Conservation (phyloP, 2,888 invertebrate genomes). For the Mactromeris polynyma region DNA sequence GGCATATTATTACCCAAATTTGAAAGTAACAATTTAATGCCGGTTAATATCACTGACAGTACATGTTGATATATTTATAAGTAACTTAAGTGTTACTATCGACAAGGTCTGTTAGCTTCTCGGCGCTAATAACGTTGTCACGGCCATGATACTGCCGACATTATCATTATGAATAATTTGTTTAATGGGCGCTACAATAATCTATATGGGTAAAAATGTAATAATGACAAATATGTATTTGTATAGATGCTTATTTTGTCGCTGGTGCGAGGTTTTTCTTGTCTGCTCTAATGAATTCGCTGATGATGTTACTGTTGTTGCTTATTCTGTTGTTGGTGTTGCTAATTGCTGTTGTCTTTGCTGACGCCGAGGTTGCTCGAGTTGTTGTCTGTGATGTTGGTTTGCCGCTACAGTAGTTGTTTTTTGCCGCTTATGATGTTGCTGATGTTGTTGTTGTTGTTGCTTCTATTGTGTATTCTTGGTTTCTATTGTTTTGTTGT, state of each 20-base stretch:
- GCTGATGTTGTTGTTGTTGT: no score
- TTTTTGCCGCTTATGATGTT: no score
- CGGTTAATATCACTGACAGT: slow-evolving; percentile 5
- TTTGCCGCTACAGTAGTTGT: no score
- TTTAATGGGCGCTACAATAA: background rate
- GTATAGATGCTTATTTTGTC: background rate
- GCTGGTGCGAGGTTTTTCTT: background rate
- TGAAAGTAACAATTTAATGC: slow-evolving; percentile 37
- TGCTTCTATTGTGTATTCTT: no score
- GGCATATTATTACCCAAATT: slow-evolving; percentile 27
- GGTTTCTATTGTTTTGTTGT: no score
- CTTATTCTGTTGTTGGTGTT: background rate
- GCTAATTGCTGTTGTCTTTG: no score
- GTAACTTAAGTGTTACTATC: background rate
- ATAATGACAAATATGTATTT: background rate
- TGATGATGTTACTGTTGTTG: background rate
- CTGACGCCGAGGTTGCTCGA: no score
- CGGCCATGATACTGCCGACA: background rate
- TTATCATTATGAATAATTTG: background rate
- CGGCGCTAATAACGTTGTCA: background rate
- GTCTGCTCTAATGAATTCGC: background rate
- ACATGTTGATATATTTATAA: slow-evolving; percentile 14
- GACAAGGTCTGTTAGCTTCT: background rate
- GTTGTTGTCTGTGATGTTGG: no score
- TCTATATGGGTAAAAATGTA: background rate